Evolutionary conservation across 2,797 vertebrate species (phyloP).

Genomic region (Nyctalus aviator): DNA sequence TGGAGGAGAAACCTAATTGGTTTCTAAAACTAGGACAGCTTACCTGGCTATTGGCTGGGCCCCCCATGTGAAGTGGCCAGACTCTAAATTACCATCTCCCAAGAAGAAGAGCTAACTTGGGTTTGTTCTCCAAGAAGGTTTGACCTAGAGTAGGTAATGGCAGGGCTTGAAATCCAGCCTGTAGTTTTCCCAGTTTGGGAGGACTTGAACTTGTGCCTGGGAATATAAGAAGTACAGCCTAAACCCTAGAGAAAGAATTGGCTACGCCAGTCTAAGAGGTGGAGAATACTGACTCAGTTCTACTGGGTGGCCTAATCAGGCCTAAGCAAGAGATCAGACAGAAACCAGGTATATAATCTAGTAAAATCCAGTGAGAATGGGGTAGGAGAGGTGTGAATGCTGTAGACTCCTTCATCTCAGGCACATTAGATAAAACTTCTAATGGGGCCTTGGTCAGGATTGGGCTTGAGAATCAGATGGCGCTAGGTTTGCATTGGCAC

Average conservation of each 20-base stretch:
- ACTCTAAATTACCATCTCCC: conserved; percentile 29
- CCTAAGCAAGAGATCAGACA: conserved; percentile 29
- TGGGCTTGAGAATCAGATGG: not conserved
- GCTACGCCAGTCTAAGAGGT: not conserved
- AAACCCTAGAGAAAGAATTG: conserved; percentile 25
- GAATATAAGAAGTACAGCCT: not conserved
- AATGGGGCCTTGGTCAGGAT: not conserved
- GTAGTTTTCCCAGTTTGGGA: not conserved
- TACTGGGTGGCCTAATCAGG: not conserved
- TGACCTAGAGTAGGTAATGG: not conserved
- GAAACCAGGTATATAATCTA: not conserved
- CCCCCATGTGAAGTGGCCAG: not conserved
- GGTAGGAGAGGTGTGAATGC: not conserved
- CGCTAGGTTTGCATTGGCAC: not conserved
- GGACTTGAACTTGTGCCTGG: not conserved
- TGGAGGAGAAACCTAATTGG: not conserved
- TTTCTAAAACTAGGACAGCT: conserved; percentile 54
- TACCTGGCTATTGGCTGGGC: conserved; percentile 19
- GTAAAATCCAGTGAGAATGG: not conserved
- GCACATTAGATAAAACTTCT: not conserved
- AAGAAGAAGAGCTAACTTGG: not conserved
- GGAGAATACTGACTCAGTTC: not conserved
- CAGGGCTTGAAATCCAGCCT: not conserved
- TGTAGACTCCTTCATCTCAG: not conserved
- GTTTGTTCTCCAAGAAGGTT: conserved; percentile 18